These are phyloP conservation scores for Ephydatia muelleri DNA, from an alignment of 37 sponge, comb jelly and placozoan genomes.

Conservation along the genomic window DNA sequence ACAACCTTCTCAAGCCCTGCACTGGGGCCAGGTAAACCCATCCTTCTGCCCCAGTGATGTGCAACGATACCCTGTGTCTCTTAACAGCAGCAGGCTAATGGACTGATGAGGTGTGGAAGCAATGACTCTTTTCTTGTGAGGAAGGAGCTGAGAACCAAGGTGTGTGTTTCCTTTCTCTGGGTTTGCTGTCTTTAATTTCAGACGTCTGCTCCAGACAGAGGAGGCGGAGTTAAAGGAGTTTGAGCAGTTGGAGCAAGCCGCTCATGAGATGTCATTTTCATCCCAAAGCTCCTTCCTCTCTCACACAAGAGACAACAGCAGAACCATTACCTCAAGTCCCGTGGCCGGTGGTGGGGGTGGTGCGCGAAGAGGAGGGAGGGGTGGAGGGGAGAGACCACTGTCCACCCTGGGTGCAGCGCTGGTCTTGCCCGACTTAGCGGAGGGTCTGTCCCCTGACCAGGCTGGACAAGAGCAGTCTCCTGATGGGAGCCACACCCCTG, in stretches of 20 bases:
- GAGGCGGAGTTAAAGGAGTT: constrained; percentile 80
- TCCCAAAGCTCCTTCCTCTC: constrained; percentile 64
- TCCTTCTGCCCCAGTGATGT: background rate
- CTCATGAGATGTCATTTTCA: constrained; percentile 40
- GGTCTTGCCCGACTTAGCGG: background rate
- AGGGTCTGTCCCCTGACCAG: background rate
- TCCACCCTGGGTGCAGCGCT: background rate
- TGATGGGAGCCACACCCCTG: background rate
- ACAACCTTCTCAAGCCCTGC: background rate
- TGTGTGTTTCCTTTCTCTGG: constrained; percentile 15
- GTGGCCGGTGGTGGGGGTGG: background rate
- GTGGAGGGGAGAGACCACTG: background rate
- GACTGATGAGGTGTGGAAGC: constrained; percentile 50
- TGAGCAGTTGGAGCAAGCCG: constrained; percentile 73
- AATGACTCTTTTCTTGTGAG: constrained; percentile 76
- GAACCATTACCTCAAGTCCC: background rate
- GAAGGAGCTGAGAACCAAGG: constrained; percentile 34
- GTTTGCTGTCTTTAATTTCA: no score
- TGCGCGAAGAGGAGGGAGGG: constrained; percentile 1
- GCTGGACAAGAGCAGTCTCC: background rate
- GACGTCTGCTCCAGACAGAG: constrained; percentile 54
- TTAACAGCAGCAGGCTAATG: constrained; percentile 8
- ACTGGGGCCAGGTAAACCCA: background rate
- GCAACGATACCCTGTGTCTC: background rate
- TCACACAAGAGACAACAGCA: background rate